Conservation (phyloP, 2,113 vertebrate species). For the Corythaeola cristata region DNA sequence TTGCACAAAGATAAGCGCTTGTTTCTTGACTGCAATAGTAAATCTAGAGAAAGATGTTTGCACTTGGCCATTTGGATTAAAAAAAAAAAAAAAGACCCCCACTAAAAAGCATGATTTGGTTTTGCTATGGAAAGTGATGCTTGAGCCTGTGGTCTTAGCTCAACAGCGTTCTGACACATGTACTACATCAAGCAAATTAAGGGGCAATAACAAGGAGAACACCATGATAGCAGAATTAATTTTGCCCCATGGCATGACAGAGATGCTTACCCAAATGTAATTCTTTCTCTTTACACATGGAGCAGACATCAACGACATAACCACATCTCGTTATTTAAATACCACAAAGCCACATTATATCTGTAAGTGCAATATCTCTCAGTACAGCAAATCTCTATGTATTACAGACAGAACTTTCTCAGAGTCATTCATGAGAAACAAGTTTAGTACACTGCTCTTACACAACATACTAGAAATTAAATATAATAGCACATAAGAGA, state of each 20-base stretch:
- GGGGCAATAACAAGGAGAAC: background rate
- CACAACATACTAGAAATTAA: constrained; percentile 40
- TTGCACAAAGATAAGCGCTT: background rate
- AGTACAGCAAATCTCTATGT: background rate
- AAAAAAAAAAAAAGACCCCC: no score
- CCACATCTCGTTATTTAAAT: background rate
- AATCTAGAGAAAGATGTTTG: background rate
- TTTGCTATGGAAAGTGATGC: background rate
- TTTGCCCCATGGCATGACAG: background rate
- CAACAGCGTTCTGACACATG: accelerated
- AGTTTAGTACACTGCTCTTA: constrained; percentile 19
- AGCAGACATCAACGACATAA: background rate
- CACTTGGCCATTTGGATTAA: background rate
- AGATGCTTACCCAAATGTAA: background rate
- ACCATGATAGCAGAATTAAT: background rate
- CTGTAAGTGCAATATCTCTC: background rate
- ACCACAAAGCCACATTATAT: background rate
- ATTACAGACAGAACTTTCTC: background rate
- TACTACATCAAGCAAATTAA: background rate
- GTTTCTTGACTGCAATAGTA: background rate
- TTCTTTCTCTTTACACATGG: background rate
- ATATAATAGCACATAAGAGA: constrained; percentile 5
- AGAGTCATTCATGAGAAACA: constrained; percentile 8
- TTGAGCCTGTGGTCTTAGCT: background rate
- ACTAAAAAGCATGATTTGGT: background rate